Evolutionary conservation across 1,140 invertebrate species (phyloP).

Genomic region (Sesamia nonagrioides): DNA sequence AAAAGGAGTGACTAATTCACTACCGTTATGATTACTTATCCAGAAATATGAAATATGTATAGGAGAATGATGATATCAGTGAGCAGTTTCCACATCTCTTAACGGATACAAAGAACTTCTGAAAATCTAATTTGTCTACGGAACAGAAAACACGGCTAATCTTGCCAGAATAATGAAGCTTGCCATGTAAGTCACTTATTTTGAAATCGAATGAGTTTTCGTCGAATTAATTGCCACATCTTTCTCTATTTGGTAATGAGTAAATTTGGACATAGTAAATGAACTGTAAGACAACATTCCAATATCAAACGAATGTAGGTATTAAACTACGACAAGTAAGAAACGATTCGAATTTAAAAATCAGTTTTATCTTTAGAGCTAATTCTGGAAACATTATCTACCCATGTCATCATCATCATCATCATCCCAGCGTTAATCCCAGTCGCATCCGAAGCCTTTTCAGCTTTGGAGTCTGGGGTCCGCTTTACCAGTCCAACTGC

Average conservation of each 20-base stretch:
- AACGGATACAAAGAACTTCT: background rate
- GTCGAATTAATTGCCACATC: slow-evolving; percentile 41
- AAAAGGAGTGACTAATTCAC: too few species aligned
- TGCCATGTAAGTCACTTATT: slow-evolving; percentile 41
- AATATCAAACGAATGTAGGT: background rate
- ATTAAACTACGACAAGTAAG: background rate
- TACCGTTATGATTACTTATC: too few species aligned
- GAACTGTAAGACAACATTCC: slow-evolving; percentile 44
- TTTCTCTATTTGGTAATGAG: slow-evolving; percentile 37
- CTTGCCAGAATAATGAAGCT: slow-evolving; percentile 11
- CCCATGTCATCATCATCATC: too few species aligned
- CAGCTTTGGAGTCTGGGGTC: too few species aligned
- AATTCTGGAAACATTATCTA: background rate
- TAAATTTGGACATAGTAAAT: slow-evolving; percentile 34
- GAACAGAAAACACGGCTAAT: slow-evolving; percentile 7
- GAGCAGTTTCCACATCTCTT: background rate
- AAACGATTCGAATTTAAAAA: background rate
- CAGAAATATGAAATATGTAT: too few species aligned
- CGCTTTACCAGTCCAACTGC: too few species aligned
- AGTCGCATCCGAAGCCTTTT: too few species aligned
- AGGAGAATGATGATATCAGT: background rate
- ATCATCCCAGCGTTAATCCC: too few species aligned
- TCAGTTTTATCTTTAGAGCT: background rate
- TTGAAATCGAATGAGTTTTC: slow-evolving; percentile 2
- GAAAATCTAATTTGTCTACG: background rate